Evolutionary conservation across 2,113 vertebrate species (phyloP), one percentile per base, ranked within the genome.

Genomic region (Mobula birostris): DNA sequence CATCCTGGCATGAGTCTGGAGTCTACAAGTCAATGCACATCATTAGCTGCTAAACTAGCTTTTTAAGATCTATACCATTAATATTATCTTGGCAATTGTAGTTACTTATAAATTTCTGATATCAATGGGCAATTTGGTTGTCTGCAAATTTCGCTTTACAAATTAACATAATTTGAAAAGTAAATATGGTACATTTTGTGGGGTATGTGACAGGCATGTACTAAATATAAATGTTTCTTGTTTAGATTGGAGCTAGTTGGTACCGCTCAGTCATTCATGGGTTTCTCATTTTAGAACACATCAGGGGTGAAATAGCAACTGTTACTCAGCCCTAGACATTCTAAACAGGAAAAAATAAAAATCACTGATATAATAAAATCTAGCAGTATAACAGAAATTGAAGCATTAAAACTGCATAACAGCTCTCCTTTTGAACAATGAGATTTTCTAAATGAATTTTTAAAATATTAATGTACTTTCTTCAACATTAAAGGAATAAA

Each of bases 31-130:
- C 11, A 87, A 87, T 56, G 58, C 29, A n/a, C 58, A 15, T 6
- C 63, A 88, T 88, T 66, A 88, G 85, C 58, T 66, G 85, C 85
- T 88, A 88, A 88, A n/a, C 11, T 88, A 27, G 58, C 85, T n/a
- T 88, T 87, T 66, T 88, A 63, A 88, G 61, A 61, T 61, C 58
- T 15, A 27, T 32, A 88, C n/a, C n/a, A 58, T 29, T 61, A 87
- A 87, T 14, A 87, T 63, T 66, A 88, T 88, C 29, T 32, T 66
- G 61, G 85, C 66, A 88, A 32, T 32, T 88, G 58, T 66, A 15
- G 61, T 88, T 66, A 88, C 27, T 88, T 88, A 32, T 66, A 88
- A 88, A 88, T 27, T 88, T 79, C n/a, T n/a, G 85, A 88, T 8
- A 61, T 88, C 58, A n/a, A 14, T 58, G 56, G 56, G 85, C 29